Conservation (phyloP, 2,888 invertebrate species). For the Diachrysia chrysitis region DNA sequence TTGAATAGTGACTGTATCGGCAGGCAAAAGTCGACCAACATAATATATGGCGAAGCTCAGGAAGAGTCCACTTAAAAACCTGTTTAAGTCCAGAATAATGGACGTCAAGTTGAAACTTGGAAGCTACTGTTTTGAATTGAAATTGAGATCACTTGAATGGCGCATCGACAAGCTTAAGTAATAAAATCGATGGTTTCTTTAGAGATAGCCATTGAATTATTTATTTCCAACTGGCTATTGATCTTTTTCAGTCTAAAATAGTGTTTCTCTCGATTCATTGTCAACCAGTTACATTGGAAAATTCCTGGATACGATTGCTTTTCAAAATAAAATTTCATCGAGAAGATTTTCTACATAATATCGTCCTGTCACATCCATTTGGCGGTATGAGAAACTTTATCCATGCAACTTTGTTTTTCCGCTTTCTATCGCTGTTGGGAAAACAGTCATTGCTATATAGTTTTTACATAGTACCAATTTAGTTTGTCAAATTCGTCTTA, state of each 20-base stretch:
- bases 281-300: neutral
- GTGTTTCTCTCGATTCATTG: neutral
- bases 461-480: conserved; percentile 14
- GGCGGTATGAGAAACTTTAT: conserved; percentile 1
- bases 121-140: neutral
- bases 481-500: neutral
- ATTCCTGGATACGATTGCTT: neutral
- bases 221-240: too few relatives aligned
- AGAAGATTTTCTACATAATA: neutral
- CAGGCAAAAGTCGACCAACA: conserved; percentile 14
- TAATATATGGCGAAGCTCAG: conserved; percentile 3
- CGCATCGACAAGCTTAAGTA: neutral
- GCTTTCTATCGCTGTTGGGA: neutral
- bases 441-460: conserved; percentile 3
- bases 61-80: conserved; percentile 5
- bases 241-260: neutral
- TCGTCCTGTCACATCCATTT: conserved; percentile 7
- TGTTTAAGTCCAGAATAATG: neutral
- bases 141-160: neutral
- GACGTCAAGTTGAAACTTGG: neutral
- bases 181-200: neutral
- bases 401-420: conserved; percentile 4
- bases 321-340: neutral
- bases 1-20: conserved; percentile 56
- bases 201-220: too few relatives aligned